Evolutionary conservation across 2,797 vertebrate genomes (phyloP).

Genomic region (Sebastes melanostomus): DNA sequence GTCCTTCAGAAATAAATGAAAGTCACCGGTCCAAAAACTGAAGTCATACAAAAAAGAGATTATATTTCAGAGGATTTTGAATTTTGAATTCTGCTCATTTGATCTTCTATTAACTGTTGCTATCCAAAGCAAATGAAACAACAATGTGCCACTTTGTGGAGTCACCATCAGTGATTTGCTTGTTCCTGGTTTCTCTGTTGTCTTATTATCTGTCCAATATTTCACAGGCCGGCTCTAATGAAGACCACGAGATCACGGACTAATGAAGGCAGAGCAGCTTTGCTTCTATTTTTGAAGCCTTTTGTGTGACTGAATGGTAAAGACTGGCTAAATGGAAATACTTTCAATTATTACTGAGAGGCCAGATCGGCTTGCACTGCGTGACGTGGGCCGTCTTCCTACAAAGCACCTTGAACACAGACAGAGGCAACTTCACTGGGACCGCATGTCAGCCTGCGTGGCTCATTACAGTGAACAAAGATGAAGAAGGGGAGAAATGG

Average conservation of each 20-base stretch:
- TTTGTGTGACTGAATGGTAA: slow-evolving; percentile 67
- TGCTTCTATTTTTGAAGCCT: slow-evolving; percentile 56
- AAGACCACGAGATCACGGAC: slow-evolving; percentile 17
- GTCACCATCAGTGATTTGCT: not conserved
- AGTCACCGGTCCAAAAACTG: not conserved
- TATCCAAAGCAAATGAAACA: not conserved
- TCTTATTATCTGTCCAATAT: not conserved
- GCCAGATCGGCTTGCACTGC: slow-evolving; percentile 78
- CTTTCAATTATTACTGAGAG: slow-evolving; percentile 88
- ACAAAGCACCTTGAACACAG: slow-evolving; percentile 59
- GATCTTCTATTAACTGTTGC: not conserved
- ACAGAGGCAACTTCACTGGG: slow-evolving; percentile 20
- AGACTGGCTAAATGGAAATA: slow-evolving; percentile 83
- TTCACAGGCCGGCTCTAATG: not conserved
- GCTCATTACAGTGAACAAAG: slow-evolving; percentile 41
- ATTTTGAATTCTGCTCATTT: not conserved
- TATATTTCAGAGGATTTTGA: not conserved
- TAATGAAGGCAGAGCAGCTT: slow-evolving; percentile 15
- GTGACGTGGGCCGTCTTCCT: slow-evolving; percentile 66
- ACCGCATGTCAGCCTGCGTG: slow-evolving; percentile 18
- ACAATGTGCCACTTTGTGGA: not conserved
- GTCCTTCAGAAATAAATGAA: not conserved
- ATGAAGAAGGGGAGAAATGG: slow-evolving; percentile 2
- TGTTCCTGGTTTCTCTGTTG: not conserved
- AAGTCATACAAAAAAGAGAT: not conserved